Evolutionary conservation across 2,888 invertebrate species (phyloP), one percentile per base, ranked within the genome.

Genomic region (Phoronis australis): DNA sequence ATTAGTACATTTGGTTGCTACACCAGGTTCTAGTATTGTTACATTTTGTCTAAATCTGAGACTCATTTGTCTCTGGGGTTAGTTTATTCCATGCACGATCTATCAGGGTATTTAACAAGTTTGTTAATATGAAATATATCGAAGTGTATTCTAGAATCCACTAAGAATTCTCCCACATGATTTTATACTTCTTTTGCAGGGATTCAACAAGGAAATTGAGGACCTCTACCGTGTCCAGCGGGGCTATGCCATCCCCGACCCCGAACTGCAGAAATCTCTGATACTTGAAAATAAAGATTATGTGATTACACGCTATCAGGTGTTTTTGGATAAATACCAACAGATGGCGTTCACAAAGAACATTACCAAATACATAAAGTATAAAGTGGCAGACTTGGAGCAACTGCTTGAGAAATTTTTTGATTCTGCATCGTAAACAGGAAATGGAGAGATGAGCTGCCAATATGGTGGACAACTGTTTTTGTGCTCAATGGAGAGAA

Each of bases 131-230:
- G n/a, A 15, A 40, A 20, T 38, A 9, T 9, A 31, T 31, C 9
- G 31, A 31, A 31, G 15, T 31, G 15, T 31, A 31, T 15, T 15
- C 15, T 31, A 31, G 15, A 31, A 12, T 9, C 15, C 15, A 12
- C 31, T 31, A 15, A 12, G 31, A 31, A 31, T 31, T n/a, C n/a
- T n/a, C n/a, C n/a, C n/a, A 31, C 15, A 31, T 12, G 31, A 35
- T 51, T 47, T 51, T 55, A 54, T n/a, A n/a, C n/a, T n/a, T n/a
- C n/a, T 51, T 57, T 75, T 71, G 21, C 71, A 93, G 91, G 87
- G 88, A 44, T 96, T 96, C 78, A 95, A 96, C 78, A 91, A 92
- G 73, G 96, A 96, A 78, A 86, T 96, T 73, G 95, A 96, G 69
- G 94, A 95, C 65, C 83, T 87, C 15, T 83, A 85, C 1, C 85